Evolutionary conservation across 2,797 vertebrate genomes (phyloP), one percentile per base, ranked within the genome.

Genomic region (Phrynocephalus forsythii): DNA sequence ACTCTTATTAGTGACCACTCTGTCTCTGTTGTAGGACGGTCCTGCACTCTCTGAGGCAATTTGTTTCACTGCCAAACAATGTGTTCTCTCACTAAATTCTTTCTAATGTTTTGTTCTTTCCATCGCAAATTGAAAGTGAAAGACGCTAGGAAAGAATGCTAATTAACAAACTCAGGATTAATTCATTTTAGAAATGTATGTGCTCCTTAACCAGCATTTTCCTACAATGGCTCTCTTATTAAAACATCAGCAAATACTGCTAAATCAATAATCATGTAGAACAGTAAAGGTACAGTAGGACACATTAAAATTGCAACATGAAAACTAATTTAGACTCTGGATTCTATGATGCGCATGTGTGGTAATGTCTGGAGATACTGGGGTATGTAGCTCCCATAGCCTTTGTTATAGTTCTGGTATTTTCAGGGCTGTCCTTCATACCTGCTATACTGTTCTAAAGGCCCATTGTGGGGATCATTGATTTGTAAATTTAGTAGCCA

Each of bases 91-190:
- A 83, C 26, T 20, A 33, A 22, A 24, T 56, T 83, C 48, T 71
- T 71, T 22, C 69, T 72, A 33, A 83, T 33, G 28, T 71, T 50
- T n/a, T 69, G 22, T 52, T 63, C 18, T 18, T 72, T 83, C 48
- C 48, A 22, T 82, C 72, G n/a, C 24, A n/a, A 83, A 56, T 52
- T 72, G 22, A 83, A 72, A 20, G 52, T 83, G n/a, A 83, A 33
- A 48, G 33, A 16, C n/a, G 16, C 72, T 60, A n/a, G 82, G 2
- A 33, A 20, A 38, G 30, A 56, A 16, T 67, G 38, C 33, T 69
- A 48, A 28, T 60, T 72, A 26, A 33, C 20, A 44, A 56, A 5
- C 48, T 83, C 28, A 26, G n/a, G 48, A 56, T 83, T 83, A 10
- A 56, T 56, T 56, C 13, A 72, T 72, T 83, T 82, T 83, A 72